phyloP scores from a whole-genome alignment of 1,140 invertebrate genomes.

The Prorops nasuta region DNA sequence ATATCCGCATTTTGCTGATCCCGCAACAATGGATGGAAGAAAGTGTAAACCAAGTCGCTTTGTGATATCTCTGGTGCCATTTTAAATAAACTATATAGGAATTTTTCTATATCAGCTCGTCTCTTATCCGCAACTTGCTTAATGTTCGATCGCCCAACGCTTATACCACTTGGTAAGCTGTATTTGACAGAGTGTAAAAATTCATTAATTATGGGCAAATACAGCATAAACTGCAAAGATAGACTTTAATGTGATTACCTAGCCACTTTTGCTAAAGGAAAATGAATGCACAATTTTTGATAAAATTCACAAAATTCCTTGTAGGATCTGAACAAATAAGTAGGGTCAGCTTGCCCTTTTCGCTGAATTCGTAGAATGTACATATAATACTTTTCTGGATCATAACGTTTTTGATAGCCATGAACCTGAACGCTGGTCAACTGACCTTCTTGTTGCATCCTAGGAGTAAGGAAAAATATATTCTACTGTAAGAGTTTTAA shows the following conservation, averaged over 20 bases:
- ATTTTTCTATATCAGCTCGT: constrained; percentile 81
- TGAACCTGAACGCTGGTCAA: constrained; percentile 83
- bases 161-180: constrained; percentile 74
- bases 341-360: constrained; percentile 79
- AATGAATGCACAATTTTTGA: constrained; percentile 88
- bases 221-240: constrained; percentile 2
- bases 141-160: constrained; percentile 89
- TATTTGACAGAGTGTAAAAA: too few relatives aligned
- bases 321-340: constrained; percentile 88
- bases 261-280: constrained; percentile 84
- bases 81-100: constrained; percentile 81
- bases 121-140: constrained; percentile 91
- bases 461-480: constrained; percentile 41
- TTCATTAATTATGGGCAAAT: background rate
- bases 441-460: constrained; percentile 86
- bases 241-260: too few relatives aligned
- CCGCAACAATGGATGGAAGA: constrained; percentile 92
- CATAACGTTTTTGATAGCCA: constrained; percentile 91
- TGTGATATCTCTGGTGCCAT: constrained; percentile 92
- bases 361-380: constrained; percentile 88
- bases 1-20: constrained; percentile 83
- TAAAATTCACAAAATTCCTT: constrained; percentile 96
- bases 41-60: constrained; percentile 95
- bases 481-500: background rate
- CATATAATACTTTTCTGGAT: constrained; percentile 97